A percentile compares a stretch with the other conserved stretches of the same genome.
phyloP scores from a whole-genome alignment of 2,797 vertebrate genomes.

The Lutjanus argentimaculatus region DNA sequence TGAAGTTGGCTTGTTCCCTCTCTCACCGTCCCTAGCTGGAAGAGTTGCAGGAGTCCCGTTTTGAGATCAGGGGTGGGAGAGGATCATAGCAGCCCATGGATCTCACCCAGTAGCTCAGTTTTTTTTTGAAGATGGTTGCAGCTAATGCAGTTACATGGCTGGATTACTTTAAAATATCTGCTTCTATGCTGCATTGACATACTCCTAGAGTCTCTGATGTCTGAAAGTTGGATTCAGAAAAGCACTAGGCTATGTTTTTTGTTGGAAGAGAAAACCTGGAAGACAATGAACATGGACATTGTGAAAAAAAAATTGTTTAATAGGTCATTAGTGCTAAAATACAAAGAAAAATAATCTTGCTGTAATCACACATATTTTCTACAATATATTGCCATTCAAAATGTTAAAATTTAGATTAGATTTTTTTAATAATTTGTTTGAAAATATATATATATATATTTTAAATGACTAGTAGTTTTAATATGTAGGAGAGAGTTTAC shows the following conservation, averaged over 20 bases:
- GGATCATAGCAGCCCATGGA: neutral
- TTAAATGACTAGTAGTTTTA: neutral
- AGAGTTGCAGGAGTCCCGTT: neutral
- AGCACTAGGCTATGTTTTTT: neutral
- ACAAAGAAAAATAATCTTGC: neutral
- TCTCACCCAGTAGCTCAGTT: neutral
- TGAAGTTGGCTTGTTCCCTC: slow-evolving; percentile 15
- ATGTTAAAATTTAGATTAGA: too few relatives aligned
- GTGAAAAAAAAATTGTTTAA: neutral
- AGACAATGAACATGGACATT: neutral
- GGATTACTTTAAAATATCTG: neutral
- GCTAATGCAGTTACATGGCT: neutral
- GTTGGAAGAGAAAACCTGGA: neutral
- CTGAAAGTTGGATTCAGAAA: neutral
- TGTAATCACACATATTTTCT: too few relatives aligned
- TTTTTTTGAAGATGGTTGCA: slow-evolving; percentile 1
- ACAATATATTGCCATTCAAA: too few relatives aligned
- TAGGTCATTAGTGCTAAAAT: neutral
- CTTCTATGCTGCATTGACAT: neutral
- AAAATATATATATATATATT: too few relatives aligned
- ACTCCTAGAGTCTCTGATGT: neutral
- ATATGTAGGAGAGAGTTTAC: neutral
- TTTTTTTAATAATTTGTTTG: too few relatives aligned
- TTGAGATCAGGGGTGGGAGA: slow-evolving; percentile 20
- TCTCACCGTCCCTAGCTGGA: neutral